Evolutionary conservation across 2,797 vertebrate genomes (phyloP).

Genomic region (Muscicapa comitata): DNA sequence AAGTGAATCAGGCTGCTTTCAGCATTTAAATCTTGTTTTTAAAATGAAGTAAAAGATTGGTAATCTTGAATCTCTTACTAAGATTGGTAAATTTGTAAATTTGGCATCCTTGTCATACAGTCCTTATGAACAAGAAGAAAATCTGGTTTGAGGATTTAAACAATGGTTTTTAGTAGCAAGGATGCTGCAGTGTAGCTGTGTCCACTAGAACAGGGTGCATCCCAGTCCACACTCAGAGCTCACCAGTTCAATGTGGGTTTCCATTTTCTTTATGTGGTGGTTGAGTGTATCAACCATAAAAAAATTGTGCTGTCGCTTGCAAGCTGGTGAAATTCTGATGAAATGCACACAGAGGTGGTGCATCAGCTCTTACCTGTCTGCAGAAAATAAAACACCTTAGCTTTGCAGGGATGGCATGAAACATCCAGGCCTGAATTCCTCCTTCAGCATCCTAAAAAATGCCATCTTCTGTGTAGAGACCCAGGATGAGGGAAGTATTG

Average conservation of each 20-base stretch:
- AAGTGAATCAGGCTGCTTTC: not conserved
- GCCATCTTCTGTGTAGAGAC: conserved; percentile 27
- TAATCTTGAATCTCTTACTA: not conserved
- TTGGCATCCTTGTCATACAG: not conserved
- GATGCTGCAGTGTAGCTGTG: conserved; percentile 31
- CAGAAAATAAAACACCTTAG: conserved; percentile 65
- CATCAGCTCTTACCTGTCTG: conserved; percentile 67
- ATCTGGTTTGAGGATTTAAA: conserved; percentile 21
- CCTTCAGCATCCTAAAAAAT: conserved; percentile 47
- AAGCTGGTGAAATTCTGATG: conserved; percentile 57
- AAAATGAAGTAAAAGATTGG: not conserved
- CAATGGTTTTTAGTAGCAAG: not conserved
- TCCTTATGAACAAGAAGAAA: not conserved
- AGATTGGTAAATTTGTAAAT: not conserved
- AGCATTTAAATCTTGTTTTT: not conserved
- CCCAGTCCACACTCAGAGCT: conserved; percentile 37
- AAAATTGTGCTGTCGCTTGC: not conserved
- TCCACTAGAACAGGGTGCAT: conserved; percentile 35
- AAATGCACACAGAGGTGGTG: conserved; percentile 63
- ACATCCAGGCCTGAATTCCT: conserved; percentile 25
- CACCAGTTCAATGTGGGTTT: conserved; percentile 54
- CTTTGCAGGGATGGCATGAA: conserved; percentile 50
- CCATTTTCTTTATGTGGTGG: conserved; percentile 49
- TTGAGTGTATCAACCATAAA: conserved; percentile 14
- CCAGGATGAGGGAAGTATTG: conserved; percentile 15